These are phyloP conservation scores for Criorhina ranunculi DNA, from an alignment of 2,888 invertebrate species.

Conservation along the genomic window DNA sequence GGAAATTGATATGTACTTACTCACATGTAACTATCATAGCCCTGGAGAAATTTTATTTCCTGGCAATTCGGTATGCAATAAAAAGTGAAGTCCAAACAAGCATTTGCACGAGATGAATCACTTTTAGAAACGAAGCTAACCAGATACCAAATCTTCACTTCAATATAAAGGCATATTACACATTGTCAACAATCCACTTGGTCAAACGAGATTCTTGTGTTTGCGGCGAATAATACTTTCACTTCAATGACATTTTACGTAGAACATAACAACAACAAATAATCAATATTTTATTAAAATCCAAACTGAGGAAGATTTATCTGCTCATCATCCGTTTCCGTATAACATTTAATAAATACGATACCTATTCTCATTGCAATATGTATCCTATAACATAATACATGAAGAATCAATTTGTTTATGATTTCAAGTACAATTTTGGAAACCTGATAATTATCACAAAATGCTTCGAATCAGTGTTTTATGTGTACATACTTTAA, in stretches of 20 bases:
- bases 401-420: constrained; percentile 1
- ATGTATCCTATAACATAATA: no score
- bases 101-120: constrained; percentile 33
- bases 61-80: not conserved
- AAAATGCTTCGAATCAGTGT: not conserved
- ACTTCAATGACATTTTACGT: constrained; percentile 4
- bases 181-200: constrained; percentile 6
- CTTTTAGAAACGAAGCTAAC: constrained; percentile 19
- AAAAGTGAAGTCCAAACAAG: constrained; percentile 14
- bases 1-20: no score
- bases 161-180: constrained; percentile 20
- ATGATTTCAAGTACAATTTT: not conserved
- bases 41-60: constrained; percentile 14
- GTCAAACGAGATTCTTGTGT: constrained; percentile 17
- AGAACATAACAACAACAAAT: not conserved
- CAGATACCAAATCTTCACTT: constrained; percentile 26
- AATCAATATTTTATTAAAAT: no score
- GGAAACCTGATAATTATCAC: not conserved
- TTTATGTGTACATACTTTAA: not conserved
- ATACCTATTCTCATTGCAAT: no score
- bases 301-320: no score
- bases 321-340: no score
- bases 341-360: no score
- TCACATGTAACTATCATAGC: constrained; percentile 7
- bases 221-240: constrained; percentile 27